A percentile compares a stretch with the other conserved stretches of the same genome.
phyloP scores from a whole-genome alignment of 2,797 vertebrate species.

The Tragelaphus eurycerus region DNA sequence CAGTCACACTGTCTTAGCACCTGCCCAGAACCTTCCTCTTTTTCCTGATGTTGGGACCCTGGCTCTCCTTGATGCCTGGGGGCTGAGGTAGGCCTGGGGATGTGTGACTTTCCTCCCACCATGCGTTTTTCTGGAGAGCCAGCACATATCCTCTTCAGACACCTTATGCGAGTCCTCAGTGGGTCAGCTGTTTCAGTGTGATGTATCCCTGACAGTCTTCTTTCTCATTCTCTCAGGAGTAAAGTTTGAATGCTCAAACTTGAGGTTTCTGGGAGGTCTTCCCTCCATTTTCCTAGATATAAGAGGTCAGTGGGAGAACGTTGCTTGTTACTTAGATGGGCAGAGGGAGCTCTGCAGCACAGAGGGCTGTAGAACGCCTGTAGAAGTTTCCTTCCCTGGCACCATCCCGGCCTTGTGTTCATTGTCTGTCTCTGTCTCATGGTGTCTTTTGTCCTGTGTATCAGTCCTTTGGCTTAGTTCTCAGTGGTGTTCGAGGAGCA shows the following conservation, averaged over 20 bases:
- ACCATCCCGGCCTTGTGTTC: rapidly evolving
- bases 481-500: background rate
- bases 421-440: background rate
- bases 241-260: background rate
- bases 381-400: background rate
- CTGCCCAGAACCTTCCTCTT: background rate
- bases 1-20: background rate
- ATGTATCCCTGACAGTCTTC: background rate
- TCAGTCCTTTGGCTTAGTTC: background rate
- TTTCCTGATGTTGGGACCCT: rapidly evolving
- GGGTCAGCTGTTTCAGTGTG: background rate
- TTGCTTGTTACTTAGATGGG: background rate
- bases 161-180: rapidly evolving
- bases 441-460: background rate
- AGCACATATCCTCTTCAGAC: background rate
- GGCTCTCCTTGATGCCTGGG: rapidly evolving
- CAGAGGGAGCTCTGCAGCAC: background rate
- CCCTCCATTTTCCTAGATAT: background rate
- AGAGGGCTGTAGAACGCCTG: background rate
- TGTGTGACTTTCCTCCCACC: background rate
- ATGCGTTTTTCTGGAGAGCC: rapidly evolving
- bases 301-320: background rate
- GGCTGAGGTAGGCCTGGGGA: background rate
- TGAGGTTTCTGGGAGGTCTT: background rate
- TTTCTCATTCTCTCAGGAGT: background rate